Conservation (phyloP, 2,113 vertebrate species). For the Xenus cinereus region DNA sequence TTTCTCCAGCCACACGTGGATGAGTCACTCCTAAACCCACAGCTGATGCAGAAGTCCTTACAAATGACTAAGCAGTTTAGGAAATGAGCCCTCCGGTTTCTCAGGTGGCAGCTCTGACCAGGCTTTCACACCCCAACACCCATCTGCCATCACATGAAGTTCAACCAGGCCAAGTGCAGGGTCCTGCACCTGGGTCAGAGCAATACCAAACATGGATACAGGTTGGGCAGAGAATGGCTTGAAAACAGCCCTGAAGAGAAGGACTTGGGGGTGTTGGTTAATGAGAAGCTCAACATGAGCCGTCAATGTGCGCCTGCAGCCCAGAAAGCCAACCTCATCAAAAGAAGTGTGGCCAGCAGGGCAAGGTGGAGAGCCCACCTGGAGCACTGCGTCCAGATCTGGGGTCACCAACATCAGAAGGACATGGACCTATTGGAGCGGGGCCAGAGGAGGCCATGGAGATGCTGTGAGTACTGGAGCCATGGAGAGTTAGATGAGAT, state of each 20-base stretch:
- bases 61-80: conserved; percentile 19
- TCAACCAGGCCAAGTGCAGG: not conserved
- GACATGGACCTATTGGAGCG: not conserved
- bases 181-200: not conserved
- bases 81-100: conserved; percentile 9
- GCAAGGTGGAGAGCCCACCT: not conserved
- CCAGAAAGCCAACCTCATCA: not conserved
- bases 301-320: not conserved
- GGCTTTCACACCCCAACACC: not conserved
- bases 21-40: conserved; percentile 20
- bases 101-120: not conserved
- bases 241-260: not conserved
- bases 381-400: not conserved
- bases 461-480: not conserved
- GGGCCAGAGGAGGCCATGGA: not conserved
- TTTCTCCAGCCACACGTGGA: not conserved
- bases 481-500: not conserved
- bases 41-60: not conserved
- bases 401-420: not conserved
- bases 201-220: not conserved
- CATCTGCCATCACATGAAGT: not conserved
- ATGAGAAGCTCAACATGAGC: not conserved
- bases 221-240: not conserved
- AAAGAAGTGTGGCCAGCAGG: not conserved
- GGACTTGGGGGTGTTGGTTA: not conserved